These are phyloP conservation scores for Periparus ater DNA, from an alignment of 2,797 vertebrate genomes.

Conservation along the genomic window DNA sequence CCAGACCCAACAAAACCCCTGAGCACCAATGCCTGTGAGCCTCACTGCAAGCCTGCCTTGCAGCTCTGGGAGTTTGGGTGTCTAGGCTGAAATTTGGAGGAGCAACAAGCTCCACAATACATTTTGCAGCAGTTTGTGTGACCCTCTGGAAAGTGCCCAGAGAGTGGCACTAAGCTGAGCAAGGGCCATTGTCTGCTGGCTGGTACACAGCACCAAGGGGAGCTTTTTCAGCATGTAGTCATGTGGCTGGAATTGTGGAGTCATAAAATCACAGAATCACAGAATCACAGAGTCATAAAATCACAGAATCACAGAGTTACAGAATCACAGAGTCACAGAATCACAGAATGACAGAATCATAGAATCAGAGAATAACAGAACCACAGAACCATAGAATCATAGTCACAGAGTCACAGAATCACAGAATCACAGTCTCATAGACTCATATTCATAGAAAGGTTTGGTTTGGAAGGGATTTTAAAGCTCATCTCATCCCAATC, in stretches of 20 bases:
- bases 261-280: fast-evolving
- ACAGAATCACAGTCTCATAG: not conserved
- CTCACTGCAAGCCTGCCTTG: not conserved
- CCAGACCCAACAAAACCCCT: not conserved
- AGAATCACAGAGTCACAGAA: not conserved
- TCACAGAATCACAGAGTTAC: not conserved
- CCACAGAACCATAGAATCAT: fast-evolving
- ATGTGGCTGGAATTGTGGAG: not conserved
- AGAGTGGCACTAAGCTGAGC: not conserved
- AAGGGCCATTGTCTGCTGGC: not conserved
- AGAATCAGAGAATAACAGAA: not conserved
- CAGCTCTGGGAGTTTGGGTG: not conserved
- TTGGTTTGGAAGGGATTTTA: not conserved
- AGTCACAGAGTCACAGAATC: fast-evolving
- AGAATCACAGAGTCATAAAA: not conserved
- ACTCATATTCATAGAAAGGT: not conserved
- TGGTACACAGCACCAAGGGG: not conserved
- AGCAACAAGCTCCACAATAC: not conserved
- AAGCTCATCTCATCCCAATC: not conserved
- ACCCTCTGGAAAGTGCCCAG: not conserved
- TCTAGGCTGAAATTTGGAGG: not conserved
- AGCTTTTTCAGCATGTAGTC: not conserved
- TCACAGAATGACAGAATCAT: fast-evolving
- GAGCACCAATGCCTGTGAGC: fast-evolving
- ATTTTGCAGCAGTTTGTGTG: not conserved